phyloP scores from a whole-genome alignment of 2,888 invertebrate genomes.

The Thymelicus sylvestris region DNA sequence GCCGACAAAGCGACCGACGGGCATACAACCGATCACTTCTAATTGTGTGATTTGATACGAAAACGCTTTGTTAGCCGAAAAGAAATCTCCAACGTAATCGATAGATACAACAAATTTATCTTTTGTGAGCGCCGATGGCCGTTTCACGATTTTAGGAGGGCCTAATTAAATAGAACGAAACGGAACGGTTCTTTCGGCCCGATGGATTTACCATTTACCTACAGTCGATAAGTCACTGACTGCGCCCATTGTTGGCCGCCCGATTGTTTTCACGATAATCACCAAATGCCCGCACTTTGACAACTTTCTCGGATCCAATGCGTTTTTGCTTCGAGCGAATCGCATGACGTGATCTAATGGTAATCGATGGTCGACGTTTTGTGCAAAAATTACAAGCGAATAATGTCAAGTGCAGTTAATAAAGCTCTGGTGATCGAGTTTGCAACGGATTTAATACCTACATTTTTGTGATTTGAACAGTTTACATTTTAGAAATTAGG shows the following conservation, averaged over 20 bases:
- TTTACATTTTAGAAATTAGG: too few relatives aligned
- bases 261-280: conserved; percentile 52
- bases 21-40: conserved; percentile 76
- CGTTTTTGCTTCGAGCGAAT: conserved; percentile 9
- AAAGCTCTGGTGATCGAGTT: too few relatives aligned
- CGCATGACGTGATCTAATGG: conserved; percentile 3
- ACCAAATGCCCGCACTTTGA: conserved; percentile 21
- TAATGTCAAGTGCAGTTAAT: not conserved
- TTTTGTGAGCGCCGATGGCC: conserved; percentile 65
- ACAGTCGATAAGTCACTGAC: conserved; percentile 45
- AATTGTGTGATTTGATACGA: conserved; percentile 84
- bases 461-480: too few relatives aligned
- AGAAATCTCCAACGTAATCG: conserved; percentile 78
- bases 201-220: conserved; percentile 49
- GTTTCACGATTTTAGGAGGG: conserved; percentile 57
- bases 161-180: conserved; percentile 66
- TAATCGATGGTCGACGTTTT: not conserved
- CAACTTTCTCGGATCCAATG: conserved; percentile 21
- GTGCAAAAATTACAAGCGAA: conserved; percentile 5
- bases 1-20: conserved; percentile 77
- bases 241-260: conserved; percentile 44
- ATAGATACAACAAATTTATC: conserved; percentile 74
- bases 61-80: conserved; percentile 79
- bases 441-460: too few relatives aligned
- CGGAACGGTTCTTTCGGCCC: conserved; percentile 52